Evolutionary conservation across 2,113 vertebrate species (phyloP), one percentile per base, ranked within the genome.

Genomic region (Abramis brama): DNA sequence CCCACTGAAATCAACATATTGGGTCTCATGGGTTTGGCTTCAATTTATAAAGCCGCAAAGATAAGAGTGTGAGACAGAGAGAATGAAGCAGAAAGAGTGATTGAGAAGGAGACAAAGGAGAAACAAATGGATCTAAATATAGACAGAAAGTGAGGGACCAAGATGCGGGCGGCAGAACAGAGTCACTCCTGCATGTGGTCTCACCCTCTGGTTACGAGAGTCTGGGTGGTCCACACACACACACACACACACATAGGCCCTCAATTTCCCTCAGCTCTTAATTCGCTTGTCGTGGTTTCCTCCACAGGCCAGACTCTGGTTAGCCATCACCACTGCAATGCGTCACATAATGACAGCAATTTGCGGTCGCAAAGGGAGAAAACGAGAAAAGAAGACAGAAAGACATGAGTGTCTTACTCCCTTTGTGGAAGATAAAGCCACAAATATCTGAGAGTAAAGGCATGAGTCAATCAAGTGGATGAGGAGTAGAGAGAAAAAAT

Each of bases 161-260:
- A 84, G 30, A 83, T 47, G 59, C n/a, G 59, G 86, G 79, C 71
- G 13, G 50, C 74, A 78, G 79, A 85, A 43, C 45, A 47, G 68
- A 85, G 70, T 74, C 75, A 64, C 85, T 88, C 55, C 66, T 85
- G 82, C 83, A 87, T 87, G 82, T 68, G 55, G 82, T 90, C 82
- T 78, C 82, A 62, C 78, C 85, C 83, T 55, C 36, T 66, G 82
- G 77, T 86, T 71, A 55, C 36, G 36, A 79, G 82, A 79, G 47
- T 92, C 91, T 95, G 95, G 94, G 95, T 96, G 94, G 95, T 96
- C 95, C 89, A 85, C 86, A 86, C 76, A 23, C 76, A 79, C 36
- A 36, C 39, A 43, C 43, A 43, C 43, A 43, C 77, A 85, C 79
- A 79, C 55, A 75, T 57, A 87, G 39, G 71, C 77, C 79, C 83